A percentile compares a stretch with the other conserved stretches of the same genome.
These are phyloP conservation scores for Apis florea DNA, from an alignment of 1,140 invertebrate genomes.

Conservation along the genomic window DNA sequence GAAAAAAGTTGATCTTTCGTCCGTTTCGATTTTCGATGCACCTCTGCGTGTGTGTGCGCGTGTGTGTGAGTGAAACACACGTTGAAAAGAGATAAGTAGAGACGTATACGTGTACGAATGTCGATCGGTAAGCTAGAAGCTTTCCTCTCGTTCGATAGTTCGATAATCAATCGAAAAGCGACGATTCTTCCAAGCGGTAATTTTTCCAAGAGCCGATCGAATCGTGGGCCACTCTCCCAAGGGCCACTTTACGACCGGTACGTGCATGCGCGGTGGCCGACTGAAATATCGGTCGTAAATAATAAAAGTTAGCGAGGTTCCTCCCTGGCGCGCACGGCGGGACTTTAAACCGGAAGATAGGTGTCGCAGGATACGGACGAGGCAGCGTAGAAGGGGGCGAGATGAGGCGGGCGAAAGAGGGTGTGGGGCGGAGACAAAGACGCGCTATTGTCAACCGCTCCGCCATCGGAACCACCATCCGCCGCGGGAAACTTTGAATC, in stretches of 20 bases:
- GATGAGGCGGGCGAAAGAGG: constrained; percentile 68
- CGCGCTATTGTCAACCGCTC: constrained; percentile 80
- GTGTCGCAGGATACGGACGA: constrained; percentile 77
- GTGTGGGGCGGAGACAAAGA: constrained; percentile 78
- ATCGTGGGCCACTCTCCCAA: constrained; percentile 25
- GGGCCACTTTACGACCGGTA: constrained; percentile 53
- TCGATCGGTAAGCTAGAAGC: no score
- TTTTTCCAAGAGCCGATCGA: constrained; percentile 51
- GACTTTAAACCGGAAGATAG: constrained; percentile 82
- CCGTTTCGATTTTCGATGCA: no score
- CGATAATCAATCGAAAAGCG: background rate
- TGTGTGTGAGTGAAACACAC: no score
- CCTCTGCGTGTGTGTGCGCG: no score
- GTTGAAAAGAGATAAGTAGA: no score
- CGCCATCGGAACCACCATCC: constrained; percentile 81
- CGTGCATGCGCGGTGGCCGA: constrained; percentile 64
- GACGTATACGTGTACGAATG: no score
- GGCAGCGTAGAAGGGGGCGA: constrained; percentile 56
- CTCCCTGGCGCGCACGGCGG: constrained; percentile 75
- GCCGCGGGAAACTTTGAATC: constrained; percentile 82
- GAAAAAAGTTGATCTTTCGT: no score
- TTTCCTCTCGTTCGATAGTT: background rate
- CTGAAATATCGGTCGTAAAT: constrained; percentile 81
- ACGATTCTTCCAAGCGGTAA: no score
- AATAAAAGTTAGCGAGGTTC: constrained; percentile 81